phyloP scores from a whole-genome alignment of 2,113 vertebrate species.

The Myiagra hebetior region DNA sequence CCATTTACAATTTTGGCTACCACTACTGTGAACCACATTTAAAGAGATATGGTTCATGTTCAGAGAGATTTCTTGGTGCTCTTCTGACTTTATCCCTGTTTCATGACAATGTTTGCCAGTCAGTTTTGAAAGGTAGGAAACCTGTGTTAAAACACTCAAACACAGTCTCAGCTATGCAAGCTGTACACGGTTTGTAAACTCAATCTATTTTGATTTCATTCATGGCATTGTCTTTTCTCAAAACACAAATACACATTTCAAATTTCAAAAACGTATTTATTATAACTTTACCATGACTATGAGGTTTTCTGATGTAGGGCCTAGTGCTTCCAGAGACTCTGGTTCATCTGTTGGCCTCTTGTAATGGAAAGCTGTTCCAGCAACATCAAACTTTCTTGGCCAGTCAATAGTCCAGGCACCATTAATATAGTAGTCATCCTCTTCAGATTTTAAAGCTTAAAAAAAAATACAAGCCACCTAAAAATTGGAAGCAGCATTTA shows the following conservation, averaged over 20 bases:
- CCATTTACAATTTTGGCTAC: background rate
- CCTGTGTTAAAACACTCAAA: background rate
- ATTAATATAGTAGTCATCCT: conserved; percentile 95
- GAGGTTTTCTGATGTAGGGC: conserved; percentile 91
- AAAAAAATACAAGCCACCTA: conserved; percentile 65
- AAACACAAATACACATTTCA: background rate
- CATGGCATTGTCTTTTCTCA: background rate
- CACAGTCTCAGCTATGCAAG: background rate
- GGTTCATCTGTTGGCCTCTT: conserved; percentile 91
- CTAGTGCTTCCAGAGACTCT: conserved; percentile 91
- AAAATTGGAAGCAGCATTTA: conserved; percentile 59
- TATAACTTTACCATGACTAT: conserved; percentile 89
- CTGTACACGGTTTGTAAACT: background rate
- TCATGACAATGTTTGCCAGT: background rate
- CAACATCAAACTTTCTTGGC: conserved; percentile 97
- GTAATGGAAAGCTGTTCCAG: conserved; percentile 94
- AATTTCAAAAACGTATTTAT: background rate
- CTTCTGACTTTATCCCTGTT: background rate
- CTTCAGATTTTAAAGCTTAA: conserved; percentile 91
- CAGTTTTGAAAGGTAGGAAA: background rate
- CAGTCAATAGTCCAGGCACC: conserved; percentile 99
- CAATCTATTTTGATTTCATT: background rate
- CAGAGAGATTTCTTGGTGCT: background rate
- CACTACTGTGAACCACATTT: background rate
- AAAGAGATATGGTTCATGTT: background rate